Evolutionary conservation across 1,140 invertebrate genomes (phyloP).

Genomic region (Cotesia vestalis): DNA sequence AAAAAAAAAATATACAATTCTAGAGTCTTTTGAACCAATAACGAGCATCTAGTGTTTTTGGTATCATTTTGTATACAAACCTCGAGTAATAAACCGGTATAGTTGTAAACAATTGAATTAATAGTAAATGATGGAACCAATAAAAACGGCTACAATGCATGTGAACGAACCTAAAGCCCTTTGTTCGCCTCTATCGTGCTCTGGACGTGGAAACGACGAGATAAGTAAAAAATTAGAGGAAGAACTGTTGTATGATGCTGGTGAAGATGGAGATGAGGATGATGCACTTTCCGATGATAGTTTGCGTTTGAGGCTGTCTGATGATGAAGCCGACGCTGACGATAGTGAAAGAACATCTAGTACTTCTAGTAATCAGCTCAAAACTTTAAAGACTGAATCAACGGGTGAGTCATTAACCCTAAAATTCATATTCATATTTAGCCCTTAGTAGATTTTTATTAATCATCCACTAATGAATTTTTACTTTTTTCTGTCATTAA

Average conservation of each 20-base stretch:
- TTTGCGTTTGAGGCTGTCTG: slow-evolving; percentile 58
- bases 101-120: slow-evolving; percentile 21
- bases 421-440: background rate
- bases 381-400: slow-evolving; percentile 11
- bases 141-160: slow-evolving; percentile 48
- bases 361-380: slow-evolving; percentile 12
- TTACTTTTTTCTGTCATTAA: background rate
- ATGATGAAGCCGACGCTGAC: slow-evolving; percentile 53
- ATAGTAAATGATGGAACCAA: slow-evolving; percentile 52
- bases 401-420: slow-evolving; percentile 16
- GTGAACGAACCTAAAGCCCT: slow-evolving; percentile 48
- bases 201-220: slow-evolving; percentile 42
- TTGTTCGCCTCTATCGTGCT: slow-evolving; percentile 38
- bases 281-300: slow-evolving; percentile 57
- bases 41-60: too few species aligned
- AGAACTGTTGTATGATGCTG: slow-evolving; percentile 49
- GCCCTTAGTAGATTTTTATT: background rate
- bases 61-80: too few species aligned
- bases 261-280: slow-evolving; percentile 57
- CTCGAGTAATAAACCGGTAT: background rate
- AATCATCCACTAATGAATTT: background rate
- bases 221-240: slow-evolving; percentile 52
- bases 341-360: slow-evolving; percentile 26
- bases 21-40: too few species aligned
- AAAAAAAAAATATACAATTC: too few species aligned